These are phyloP conservation scores for Agrilus biguttatus DNA, from an alignment of 2,888 invertebrate genomes.

Conservation along the genomic window DNA sequence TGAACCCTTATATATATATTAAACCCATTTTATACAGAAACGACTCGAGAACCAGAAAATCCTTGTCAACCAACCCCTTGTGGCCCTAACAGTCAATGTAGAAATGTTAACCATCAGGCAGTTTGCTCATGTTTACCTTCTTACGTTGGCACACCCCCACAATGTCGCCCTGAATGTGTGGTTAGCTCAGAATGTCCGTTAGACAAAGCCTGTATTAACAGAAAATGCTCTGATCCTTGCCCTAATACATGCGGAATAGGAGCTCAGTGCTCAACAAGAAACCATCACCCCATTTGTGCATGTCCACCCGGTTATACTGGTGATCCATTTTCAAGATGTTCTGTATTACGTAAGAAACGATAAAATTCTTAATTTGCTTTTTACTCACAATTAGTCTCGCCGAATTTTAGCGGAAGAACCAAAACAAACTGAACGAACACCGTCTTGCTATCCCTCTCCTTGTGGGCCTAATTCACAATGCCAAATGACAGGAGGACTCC, in stretches of 20 bases:
- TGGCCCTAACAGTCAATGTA: slow-evolving; percentile 76
- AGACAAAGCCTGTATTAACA: slow-evolving; percentile 71
- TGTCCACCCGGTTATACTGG: slow-evolving; percentile 75
- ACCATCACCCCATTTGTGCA: slow-evolving; percentile 78
- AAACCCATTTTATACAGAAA: slow-evolving; percentile 20
- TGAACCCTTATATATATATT: neutral
- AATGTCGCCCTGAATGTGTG: slow-evolving; percentile 72
- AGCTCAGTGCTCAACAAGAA: slow-evolving; percentile 68
- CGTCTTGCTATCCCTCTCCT: slow-evolving; percentile 67
- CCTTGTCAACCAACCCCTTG: slow-evolving; percentile 77
- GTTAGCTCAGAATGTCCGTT: slow-evolving; percentile 75
- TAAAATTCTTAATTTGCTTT: neutral
- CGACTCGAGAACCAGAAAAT: slow-evolving; percentile 37
- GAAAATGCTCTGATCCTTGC: slow-evolving; percentile 78
- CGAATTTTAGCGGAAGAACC: slow-evolving; percentile 18
- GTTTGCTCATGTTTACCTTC: slow-evolving; percentile 73
- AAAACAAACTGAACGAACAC: slow-evolving; percentile 46
- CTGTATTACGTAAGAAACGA: slow-evolving; percentile 46
- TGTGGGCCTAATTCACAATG: slow-evolving; percentile 77
- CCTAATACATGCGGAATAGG: slow-evolving; percentile 75
- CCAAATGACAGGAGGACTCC: slow-evolving; percentile 55
- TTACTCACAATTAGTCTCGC: slow-evolving; percentile 9
- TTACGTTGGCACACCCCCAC: slow-evolving; percentile 64
- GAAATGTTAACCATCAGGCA: slow-evolving; percentile 63
- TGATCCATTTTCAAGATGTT: slow-evolving; percentile 71